Evolutionary conservation across 2,888 invertebrate species (phyloP).

Genomic region (Poecilus cupreus): DNA sequence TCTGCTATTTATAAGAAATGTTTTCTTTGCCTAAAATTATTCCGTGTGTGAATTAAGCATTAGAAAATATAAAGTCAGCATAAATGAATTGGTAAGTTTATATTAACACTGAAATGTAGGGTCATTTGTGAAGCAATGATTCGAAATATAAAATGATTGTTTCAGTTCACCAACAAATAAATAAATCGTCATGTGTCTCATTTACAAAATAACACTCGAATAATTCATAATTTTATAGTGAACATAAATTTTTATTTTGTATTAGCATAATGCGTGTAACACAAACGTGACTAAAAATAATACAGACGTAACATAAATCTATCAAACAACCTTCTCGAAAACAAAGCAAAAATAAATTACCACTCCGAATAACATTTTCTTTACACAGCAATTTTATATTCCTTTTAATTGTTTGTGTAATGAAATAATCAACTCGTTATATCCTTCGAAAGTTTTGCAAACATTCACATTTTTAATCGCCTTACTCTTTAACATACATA

Average conservation of each 20-base stretch:
- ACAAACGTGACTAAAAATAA: constrained; percentile 29
- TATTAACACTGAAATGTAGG: too few relatives aligned
- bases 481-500: too few relatives aligned
- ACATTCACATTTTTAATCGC: too few relatives aligned
- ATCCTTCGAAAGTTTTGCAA: neutral
- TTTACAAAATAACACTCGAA: neutral
- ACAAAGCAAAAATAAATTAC: constrained; percentile 18
- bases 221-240: constrained; percentile 15
- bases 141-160: too few relatives aligned
- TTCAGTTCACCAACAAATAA: too few relatives aligned
- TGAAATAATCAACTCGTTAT: too few relatives aligned
- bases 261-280: constrained; percentile 23
- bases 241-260: constrained; percentile 1
- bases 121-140: too few relatives aligned
- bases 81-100: too few relatives aligned
- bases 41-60: too few relatives aligned
- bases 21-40: too few relatives aligned
- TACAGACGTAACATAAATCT: constrained; percentile 36
- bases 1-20: too few relatives aligned
- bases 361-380: neutral
- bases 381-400: neutral
- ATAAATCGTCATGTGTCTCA: neutral
- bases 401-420: neutral
- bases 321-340: neutral
- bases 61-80: too few relatives aligned